phyloP scores from a whole-genome alignment of 2,797 vertebrate genomes.

The Oreochromis mossambicus region DNA sequence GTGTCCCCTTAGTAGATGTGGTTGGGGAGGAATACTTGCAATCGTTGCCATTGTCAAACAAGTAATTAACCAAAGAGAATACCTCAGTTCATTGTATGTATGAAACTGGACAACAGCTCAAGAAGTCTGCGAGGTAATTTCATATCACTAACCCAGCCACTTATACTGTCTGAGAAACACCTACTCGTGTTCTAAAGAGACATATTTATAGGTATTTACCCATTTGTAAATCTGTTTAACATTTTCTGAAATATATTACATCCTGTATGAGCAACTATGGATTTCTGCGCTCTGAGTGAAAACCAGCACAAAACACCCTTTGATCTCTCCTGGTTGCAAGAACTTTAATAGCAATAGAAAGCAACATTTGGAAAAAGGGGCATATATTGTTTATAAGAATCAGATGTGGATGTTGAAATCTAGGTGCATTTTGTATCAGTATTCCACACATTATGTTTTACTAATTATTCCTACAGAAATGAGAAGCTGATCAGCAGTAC shows the following conservation, averaged over 20 bases:
- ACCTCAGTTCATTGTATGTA: background rate
- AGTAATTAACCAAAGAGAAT: background rate
- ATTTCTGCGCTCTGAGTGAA: background rate
- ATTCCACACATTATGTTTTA: background rate
- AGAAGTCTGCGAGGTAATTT: background rate
- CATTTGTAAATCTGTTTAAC: background rate
- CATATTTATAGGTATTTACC: background rate
- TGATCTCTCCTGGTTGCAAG: background rate
- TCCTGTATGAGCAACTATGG: background rate
- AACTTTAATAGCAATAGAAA: background rate
- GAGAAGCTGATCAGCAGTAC: background rate
- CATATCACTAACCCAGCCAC: background rate
- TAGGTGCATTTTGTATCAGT: background rate
- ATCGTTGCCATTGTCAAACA: background rate
- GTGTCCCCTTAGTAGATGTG: background rate
- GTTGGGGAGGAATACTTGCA: background rate
- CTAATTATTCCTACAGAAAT: background rate
- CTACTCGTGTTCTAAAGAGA: background rate
- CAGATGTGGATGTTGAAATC: background rate
- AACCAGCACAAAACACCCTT: background rate
- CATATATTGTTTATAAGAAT: background rate
- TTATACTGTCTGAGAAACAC: background rate
- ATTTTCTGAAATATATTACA: background rate
- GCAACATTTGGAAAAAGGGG: background rate
- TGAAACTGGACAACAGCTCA: background rate